phyloP scores from a whole-genome alignment of 2,113 vertebrate species.

The Crocuta crocuta region DNA sequence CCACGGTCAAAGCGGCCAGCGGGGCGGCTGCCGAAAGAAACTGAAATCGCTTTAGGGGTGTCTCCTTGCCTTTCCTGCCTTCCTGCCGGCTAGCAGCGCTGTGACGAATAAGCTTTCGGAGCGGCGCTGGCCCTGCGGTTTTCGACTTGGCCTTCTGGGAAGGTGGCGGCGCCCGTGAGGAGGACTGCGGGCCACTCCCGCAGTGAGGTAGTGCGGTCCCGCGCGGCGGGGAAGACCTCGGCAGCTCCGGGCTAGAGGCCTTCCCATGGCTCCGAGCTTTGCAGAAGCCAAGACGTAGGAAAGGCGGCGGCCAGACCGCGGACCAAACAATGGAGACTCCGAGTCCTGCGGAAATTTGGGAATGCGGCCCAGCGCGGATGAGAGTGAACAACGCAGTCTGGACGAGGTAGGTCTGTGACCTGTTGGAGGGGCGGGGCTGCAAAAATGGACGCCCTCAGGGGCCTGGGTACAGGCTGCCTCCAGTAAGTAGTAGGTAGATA shows the following conservation, averaged over 20 bases:
- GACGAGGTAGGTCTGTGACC: background rate
- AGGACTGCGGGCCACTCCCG: too few species aligned
- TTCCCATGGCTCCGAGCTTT: rapidly evolving
- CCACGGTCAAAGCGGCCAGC: rapidly evolving
- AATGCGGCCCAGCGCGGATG: background rate
- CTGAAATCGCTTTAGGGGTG: background rate
- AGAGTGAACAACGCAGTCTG: background rate
- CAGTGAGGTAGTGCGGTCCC: background rate
- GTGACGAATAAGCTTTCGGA: background rate
- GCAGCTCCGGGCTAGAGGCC: rapidly evolving
- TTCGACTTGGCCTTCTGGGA: background rate
- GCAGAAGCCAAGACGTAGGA: background rate
- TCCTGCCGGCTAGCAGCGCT: rapidly evolving
- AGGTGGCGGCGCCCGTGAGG: background rate
- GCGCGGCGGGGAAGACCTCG: rapidly evolving
- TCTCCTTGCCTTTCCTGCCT: background rate
- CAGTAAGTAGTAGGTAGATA: too few species aligned
- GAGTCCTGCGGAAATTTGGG: background rate
- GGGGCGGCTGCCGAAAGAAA: rapidly evolving
- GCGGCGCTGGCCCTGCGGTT: too few species aligned
- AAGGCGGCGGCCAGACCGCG: background rate
- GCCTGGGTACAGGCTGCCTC: too few species aligned
- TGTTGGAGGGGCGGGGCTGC: background rate
- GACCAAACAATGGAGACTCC: background rate
- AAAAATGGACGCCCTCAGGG: rapidly evolving